Evolutionary conservation across 2,888 invertebrate species (phyloP), one percentile per base, ranked within the genome.

Genomic region (Tetramorium bicarinatum): DNA sequence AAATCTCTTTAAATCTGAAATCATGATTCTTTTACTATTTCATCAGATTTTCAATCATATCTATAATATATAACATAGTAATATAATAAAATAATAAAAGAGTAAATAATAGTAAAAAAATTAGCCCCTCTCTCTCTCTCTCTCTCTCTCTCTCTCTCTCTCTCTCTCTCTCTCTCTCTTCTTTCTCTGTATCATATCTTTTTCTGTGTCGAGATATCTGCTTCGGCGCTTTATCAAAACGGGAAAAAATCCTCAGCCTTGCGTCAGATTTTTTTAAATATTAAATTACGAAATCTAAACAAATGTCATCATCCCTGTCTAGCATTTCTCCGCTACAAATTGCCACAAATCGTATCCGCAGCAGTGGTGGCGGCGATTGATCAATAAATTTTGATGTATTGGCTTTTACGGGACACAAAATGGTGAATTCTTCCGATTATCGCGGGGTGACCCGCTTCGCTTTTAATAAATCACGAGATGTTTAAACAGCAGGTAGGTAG

Each of bases 391-490:
- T 44, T 3, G 79, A 56, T 56, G 44, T 56, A 54, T 44, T 29
- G 56, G 34, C 47, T 47, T 59, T 79, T 74, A 34, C 74, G 72
- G 49, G 44, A 56, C 34, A 44, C 29, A 21, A 41, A 41, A 25
- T 52, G 61, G 52, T 38, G 54, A 77, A 79, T 79, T 74, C 56
- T 72, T 79, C 11, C 74, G 74, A 79, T 79, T 74, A 56, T 74
- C 79, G 44, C n/a, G 41, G 75, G 79, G 75, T 77, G 69, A 74
- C 8, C 41, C 77, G 56, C 41, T 34, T 44, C 77, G 54, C 41
- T 34, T 44, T 54, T 74, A 72, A 79, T 74, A 59, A 79, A 79
- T 79, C 79, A 56, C 75, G 44, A 79, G 34, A 44, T 47, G 34
- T 56, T 79, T 41, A 54, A 66, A 64, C 69, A 21, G 52, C 15